Evolutionary conservation across 2,797 vertebrate species (phyloP).

Genomic region (Silurus aristotelis): DNA sequence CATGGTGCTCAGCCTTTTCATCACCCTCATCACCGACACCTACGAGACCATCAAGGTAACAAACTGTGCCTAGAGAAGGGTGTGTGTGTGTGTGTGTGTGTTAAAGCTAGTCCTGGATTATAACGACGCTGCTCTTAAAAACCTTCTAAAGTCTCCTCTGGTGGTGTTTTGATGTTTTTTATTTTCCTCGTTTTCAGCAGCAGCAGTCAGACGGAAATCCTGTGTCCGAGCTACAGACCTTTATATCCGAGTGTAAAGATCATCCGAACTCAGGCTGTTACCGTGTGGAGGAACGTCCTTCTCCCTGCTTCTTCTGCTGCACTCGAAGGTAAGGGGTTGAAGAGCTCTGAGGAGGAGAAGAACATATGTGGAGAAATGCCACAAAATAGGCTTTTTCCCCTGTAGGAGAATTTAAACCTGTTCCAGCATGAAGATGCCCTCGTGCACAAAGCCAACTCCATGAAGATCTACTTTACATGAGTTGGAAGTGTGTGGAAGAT

Average conservation of each 20-base stretch:
- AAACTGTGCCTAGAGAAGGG: background rate
- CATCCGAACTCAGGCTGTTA: constrained; percentile 86
- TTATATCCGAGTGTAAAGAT: constrained; percentile 87
- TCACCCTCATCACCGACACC: constrained; percentile 87
- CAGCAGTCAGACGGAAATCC: constrained; percentile 84
- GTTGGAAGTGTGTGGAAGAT: too few relatives aligned
- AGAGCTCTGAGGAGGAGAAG: background rate
- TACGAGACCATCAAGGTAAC: constrained; percentile 94
- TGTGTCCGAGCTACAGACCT: constrained; percentile 82
- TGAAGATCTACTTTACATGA: too few relatives aligned
- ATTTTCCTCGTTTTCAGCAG: constrained; percentile 70
- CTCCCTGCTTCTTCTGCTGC: constrained; percentile 63
- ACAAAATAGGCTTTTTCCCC: too few relatives aligned
- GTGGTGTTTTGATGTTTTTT: background rate
- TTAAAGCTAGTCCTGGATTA: background rate
- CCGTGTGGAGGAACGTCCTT: constrained; percentile 71
- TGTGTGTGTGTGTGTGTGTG: background rate
- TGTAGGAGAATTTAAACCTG: too few relatives aligned
- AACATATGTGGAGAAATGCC: too few relatives aligned
- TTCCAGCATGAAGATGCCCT: too few relatives aligned
- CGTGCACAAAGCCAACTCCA: too few relatives aligned
- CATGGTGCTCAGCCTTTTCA: constrained; percentile 79
- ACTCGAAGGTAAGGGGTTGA: constrained; percentile 65
- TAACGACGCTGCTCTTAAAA: too few relatives aligned
- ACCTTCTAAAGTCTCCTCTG: background rate